These are phyloP conservation scores for Alviniconcha strummeri DNA, from an alignment of 2,888 invertebrate genomes.

Conservation along the genomic window DNA sequence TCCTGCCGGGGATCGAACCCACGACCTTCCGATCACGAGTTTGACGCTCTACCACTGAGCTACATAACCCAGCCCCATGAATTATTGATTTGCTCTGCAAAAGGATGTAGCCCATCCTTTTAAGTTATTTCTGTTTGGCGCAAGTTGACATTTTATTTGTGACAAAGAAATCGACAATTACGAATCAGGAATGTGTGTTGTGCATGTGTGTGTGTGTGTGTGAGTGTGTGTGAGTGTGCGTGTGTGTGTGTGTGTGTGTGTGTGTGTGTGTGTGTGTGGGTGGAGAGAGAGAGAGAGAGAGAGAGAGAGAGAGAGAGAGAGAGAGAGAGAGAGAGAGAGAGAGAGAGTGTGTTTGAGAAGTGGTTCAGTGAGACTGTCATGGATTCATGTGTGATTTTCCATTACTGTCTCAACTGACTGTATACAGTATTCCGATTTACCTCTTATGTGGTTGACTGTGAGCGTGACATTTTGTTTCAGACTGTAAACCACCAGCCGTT, in stretches of 20 bases:
- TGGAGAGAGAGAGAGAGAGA: too few relatives aligned
- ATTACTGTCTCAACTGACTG: neutral
- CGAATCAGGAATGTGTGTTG: neutral
- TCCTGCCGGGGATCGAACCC: neutral
- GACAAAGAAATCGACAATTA: neutral
- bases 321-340: too few relatives aligned
- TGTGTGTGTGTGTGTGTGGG: neutral
- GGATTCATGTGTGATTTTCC: neutral
- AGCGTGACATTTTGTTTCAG: constrained; percentile 19
- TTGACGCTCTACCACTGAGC: neutral
- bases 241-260: neutral
- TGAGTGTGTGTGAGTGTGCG: constrained; percentile 1
- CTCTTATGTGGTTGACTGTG: neutral
- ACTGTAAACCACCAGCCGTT: constrained; percentile 35
- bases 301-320: too few relatives aligned
- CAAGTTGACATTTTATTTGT: neutral
- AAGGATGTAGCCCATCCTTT: neutral
- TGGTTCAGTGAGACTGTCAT: too few relatives aligned
- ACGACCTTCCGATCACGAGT: neutral
- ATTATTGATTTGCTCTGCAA: too few relatives aligned
- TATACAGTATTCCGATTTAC: neutral
- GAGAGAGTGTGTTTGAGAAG: too few relatives aligned
- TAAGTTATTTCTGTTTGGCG: neutral
- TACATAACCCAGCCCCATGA: too few relatives aligned
- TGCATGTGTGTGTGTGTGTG: neutral